Evolutionary conservation across 1,140 invertebrate genomes (phyloP), one percentile per base, ranked within the genome.

Genomic region (Catajapyx aquilonaris): DNA sequence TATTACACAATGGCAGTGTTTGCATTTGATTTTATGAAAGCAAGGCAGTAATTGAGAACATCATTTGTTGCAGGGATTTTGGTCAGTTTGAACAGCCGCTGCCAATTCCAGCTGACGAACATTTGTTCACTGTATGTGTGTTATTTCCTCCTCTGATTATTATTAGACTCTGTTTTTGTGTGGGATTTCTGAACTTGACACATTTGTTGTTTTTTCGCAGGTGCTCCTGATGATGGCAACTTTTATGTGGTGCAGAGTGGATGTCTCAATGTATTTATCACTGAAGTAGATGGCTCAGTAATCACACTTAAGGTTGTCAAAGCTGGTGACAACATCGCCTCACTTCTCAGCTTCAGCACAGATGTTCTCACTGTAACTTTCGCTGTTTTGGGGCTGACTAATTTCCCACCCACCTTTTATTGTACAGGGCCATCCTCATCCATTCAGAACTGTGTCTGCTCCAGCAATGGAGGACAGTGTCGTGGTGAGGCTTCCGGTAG

Each of bases 181-280:
- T n/a, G n/a, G n/a, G n/a, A n/a, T n/a, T n/a, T n/a, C n/a, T n/a
- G n/a, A n/a, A n/a, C n/a, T 43, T 20, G 13, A 22, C 3, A 25
- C 18, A 15, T 11, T 28, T 28, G 13, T 10, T 35, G 40, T 49
- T 41, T 45, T 18, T 42, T 44, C 48, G 3, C 48, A 54, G 91
- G 84, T 73, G 88, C 98, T 53, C 69, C 71, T 1, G 94, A 98
- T 62, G 86, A 96, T 56, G n/a, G n/a, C n/a, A 90, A 88, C 55
- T 86, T 98, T 33, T 98, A 88, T 57, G 90, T 98, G 19, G 80
- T 97, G 0, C 86, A 97, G 53, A 88, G 74, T 53, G 93, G 93
- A 5, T 68, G 74, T 46, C 66, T 97, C 3, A 81, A 88, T 60
- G 90, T 98, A 20, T 93, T 73, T 54, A 86, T 96, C 20, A 84